Evolutionary conservation across 2,888 invertebrate species (phyloP), one percentile per base, ranked within the genome.

Genomic region (Agonopterix arenella): DNA sequence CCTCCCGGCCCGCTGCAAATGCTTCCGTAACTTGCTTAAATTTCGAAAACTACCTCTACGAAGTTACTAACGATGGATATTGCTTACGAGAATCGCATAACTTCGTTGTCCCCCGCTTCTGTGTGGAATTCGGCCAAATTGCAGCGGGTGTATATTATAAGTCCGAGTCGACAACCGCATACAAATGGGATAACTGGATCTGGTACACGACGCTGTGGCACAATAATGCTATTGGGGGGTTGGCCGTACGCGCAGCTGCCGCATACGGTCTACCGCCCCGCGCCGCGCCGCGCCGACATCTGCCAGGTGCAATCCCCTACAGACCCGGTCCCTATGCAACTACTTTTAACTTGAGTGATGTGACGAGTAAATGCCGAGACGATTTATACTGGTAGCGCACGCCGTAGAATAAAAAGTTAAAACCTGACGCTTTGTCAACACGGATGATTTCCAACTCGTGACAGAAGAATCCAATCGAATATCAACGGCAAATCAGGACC

Each of bases 161-260:
- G 8, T 18, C n/a, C 36, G 46, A 8, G 37, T 8, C 47, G 47
- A 37, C 44, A 40, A 47, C 47, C 47, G 48, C 46, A 45, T 53
- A 51, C 49, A 44, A 52, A 45, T 49, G 47, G 46, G 48, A 47
- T 48, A 49, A 45, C 46, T 47, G 28, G 41, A 47, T 41, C 16
- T 13, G 48, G 46, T 44, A 38, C 45, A 52, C 46, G 54, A 28
- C 28, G 47, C 53, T 55, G 50, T 55, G 52, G 55, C 44, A 52
- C 48, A 52, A 54, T 52, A 52, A 50, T 47, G 48, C 50, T 44
- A 48, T 48, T 45, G 45, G 45, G 47, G 52, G 52, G 49, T 54
- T 60, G 51, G 53, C 54, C 61, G 59, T 4, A 62, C 55, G 64
- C 63, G 72, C 81, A 80, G 79, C 80, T 80, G 81, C 66, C 68